Conservation (phyloP, 2,113 vertebrate species). For the Rhagologus leucostigma region DNA sequence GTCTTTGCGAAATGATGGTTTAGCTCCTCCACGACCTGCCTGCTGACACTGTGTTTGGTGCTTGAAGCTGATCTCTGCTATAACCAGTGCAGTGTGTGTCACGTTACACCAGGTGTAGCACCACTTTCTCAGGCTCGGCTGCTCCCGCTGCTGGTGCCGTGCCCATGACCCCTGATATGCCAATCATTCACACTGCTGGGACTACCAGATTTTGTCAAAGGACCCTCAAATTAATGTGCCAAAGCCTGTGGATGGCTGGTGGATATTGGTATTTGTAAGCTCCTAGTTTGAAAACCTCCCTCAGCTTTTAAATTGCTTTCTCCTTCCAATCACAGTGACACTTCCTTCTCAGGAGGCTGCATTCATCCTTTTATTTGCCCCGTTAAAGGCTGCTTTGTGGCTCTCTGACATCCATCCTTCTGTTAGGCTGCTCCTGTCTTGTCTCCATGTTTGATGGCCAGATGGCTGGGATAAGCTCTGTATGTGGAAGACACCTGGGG, state of each 20-base stretch:
- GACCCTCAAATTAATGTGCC: neutral
- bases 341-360: neutral
- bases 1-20: neutral
- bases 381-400: neutral
- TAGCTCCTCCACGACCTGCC: neutral
- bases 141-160: neutral
- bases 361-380: neutral
- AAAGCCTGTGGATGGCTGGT: neutral
- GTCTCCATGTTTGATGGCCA: neutral
- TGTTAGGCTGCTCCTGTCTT: neutral
- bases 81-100: neutral
- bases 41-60: neutral
- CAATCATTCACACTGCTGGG: neutral
- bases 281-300: neutral
- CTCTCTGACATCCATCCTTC: neutral
- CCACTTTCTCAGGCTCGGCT: neutral
- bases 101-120: accelerated
- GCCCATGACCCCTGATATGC: accelerated
- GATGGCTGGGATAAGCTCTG: neutral
- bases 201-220: neutral
- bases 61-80: neutral
- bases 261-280: neutral
- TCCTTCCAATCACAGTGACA: neutral
- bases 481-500: neutral
- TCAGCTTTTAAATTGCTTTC: neutral